Conservation (phyloP, 2,888 invertebrate species). For the Patella ulyssiponensis region DNA sequence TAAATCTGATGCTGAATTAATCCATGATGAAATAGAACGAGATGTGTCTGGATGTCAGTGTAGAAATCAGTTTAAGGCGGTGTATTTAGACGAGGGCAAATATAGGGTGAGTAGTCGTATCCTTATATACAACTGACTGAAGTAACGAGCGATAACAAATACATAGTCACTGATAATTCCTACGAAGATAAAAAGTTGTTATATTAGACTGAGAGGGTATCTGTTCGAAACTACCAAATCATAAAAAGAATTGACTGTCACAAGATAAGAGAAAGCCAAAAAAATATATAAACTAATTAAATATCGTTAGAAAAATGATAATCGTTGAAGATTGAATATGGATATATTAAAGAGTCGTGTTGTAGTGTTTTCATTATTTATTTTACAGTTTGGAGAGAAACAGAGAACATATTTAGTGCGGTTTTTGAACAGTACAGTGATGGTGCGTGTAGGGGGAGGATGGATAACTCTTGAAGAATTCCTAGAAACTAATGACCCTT, state of each 20-base stretch:
- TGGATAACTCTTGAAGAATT: conserved; percentile 99
- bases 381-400: conserved; percentile 70
- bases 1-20: conserved; percentile 65
- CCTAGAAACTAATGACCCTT: conserved; percentile 98
- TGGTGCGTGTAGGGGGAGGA: conserved; percentile 99
- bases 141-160: too few species aligned
- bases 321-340: too few species aligned
- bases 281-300: too few species aligned
- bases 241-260: too few species aligned
- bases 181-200: too few species aligned
- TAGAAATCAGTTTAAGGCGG: conserved; percentile 64
- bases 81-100: conserved; percentile 69
- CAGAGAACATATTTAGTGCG: conserved; percentile 85
- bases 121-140: too few species aligned
- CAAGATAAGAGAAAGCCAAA: too few species aligned
- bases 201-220: too few species aligned
- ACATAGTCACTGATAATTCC: too few species aligned
- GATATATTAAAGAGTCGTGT: too few species aligned
- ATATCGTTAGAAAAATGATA: too few species aligned
- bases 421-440: conserved; percentile 97
- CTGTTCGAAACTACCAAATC: too few species aligned
- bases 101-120: conserved; percentile 63
- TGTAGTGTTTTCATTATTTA: not conserved
- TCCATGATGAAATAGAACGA: conserved; percentile 71
- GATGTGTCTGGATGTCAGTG: conserved; percentile 70